Base-by-base conservation (phyloP, 23 tunicate species). In the Botrylloides violaceus region DNA sequence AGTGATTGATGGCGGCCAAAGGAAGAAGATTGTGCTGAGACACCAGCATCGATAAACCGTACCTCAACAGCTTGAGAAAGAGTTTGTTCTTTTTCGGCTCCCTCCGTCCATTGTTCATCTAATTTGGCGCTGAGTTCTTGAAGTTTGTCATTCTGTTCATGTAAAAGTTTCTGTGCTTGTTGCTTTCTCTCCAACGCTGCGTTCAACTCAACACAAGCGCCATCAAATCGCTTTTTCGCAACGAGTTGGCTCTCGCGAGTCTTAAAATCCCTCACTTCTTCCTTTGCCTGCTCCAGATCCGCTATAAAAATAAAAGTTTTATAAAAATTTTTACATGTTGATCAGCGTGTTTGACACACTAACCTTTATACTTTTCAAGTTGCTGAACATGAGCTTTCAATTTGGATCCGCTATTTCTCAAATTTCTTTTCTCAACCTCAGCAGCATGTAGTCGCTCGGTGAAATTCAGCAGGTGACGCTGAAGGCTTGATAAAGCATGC, bases 371-470 rank as follows among this genome's bases (percentile, higher is more conserved):
- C 6, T 49, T 43, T 4, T 32, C 61, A 1, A 87, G 73, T 66
- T 80, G 73, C 20, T 87, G 73, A 22, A 87, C 28, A n/a, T 64
- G 53, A 3, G 33, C 36, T 71, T 73, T 84, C 62, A 87, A 66
- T 35, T 60, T 76, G 7, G 61, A 49, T 66, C 80, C 85, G 3
- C 62, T 49, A 28, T 76, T 83, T 36, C 95, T 77, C 33, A 87
- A 47, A 38, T 71, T 68, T 50, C 95, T 80, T 56, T 87, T 87
- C 75, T 87, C 95, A 0, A 87, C 80, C 64, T 87, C 95, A 24
- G 84, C 79, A 72, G 95, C 79, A 62, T 87, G 95, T 36, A 87
- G 82, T 71, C 95, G 81, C 79, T 87, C 86, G 1, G 95, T 87
- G 75, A 87, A 87, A 24, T 49, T 65, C 57, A 87, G 85, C 24